Base-by-base conservation (phyloP, 1,140 invertebrate genomes). In the Whitmania pigra region DNA sequence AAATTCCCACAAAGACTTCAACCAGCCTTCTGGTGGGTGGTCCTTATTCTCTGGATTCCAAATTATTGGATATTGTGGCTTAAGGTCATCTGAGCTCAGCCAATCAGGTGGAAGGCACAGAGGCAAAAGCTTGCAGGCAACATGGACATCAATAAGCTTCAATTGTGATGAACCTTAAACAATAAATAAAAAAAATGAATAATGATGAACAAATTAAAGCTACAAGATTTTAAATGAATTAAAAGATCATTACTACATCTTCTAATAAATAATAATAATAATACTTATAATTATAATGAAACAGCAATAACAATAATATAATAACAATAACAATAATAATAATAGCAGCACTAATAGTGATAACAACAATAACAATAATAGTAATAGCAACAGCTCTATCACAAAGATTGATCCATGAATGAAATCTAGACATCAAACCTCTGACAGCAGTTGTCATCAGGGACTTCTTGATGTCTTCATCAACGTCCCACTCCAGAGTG, bases 151-250 rank as follows among this genome's bases (percentile, higher is more conserved):
- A 40, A 74, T 22, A 11, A 68, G 25, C 20, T 68, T 72, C 53
- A 74, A 31, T 53, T 74, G 73, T 4, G 73, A 68, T 31, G 40
- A 74, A 20, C 73, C 73, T 73, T 36, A 36, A 73, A 72, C 18
- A 69, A 49, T 49, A 49, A 49, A 49, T 49, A 49, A 43, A 13
- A 43, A 43, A 43, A 7, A 5, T 49, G 13, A 49, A 7, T 49
- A 49, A 49, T 49, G 0, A 49, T 49, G 9, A 49, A 49, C 15
- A 36, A 36, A 36, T 36, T 36, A 36, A 36, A 3, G 31, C 31
- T 6, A 3, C 31, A 36, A 36, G 31, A 36, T 36, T 36, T 36
- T 36, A 36, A 36, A 36, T 36, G 31, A 36, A 36, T 36, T 36
- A 36, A 36, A 36, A 36, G 31, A 36, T 36, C 31, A 36, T 36